These are phyloP conservation scores for Cheilinus undulatus DNA, from an alignment of 2,113 vertebrate genomes.

Conservation along the genomic window DNA sequence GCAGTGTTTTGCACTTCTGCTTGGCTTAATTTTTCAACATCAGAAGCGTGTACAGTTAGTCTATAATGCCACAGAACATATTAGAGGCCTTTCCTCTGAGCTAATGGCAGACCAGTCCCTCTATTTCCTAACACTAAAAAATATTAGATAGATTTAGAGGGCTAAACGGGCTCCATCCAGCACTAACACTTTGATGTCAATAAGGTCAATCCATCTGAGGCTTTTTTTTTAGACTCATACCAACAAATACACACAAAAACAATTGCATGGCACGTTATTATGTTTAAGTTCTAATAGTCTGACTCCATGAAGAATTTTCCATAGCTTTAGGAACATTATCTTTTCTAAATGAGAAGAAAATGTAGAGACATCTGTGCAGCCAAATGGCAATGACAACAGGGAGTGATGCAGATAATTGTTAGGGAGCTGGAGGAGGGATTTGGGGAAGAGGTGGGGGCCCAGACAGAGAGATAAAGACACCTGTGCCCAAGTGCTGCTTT, in stretches of 20 bases:
- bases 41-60: too few relatives aligned
- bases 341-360: slow-evolving; percentile 18
- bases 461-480: slow-evolving; percentile 18
- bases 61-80: too few relatives aligned
- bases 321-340: slow-evolving; percentile 5
- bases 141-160: slow-evolving; percentile 18
- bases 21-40: too few relatives aligned
- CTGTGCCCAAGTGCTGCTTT: slow-evolving; percentile 24
- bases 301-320: background rate
- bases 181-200: slow-evolving; percentile 40
- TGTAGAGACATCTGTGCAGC: slow-evolving; percentile 9
- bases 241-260: slow-evolving; percentile 25
- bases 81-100: too few relatives aligned
- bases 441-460: too few relatives aligned
- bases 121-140: too few relatives aligned
- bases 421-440: background rate
- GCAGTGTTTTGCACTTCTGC: too few relatives aligned
- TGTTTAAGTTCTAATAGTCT: slow-evolving; percentile 14
- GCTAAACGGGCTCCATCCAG: slow-evolving; percentile 27
- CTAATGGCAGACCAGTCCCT: too few relatives aligned
- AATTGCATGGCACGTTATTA: rapidly evolving
- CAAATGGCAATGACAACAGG: background rate
- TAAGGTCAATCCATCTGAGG: slow-evolving; percentile 46
- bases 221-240: background rate
- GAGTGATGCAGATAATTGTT: background rate